These are phyloP conservation scores for Lomographa bimaculata DNA, from an alignment of 2,888 invertebrate species.

Conservation along the genomic window DNA sequence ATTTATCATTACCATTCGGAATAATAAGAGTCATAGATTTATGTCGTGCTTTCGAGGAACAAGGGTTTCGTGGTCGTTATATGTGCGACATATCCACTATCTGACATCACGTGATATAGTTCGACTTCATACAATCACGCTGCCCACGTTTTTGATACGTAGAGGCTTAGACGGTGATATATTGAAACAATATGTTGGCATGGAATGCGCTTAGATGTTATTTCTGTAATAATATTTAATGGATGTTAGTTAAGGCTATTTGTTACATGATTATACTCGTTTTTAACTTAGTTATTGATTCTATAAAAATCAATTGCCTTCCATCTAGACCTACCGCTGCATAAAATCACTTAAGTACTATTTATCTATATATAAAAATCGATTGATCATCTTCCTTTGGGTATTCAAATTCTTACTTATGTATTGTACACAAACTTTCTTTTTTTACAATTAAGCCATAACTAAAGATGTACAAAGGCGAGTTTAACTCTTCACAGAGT, in stretches of 20 bases:
- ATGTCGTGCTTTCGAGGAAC: constrained; percentile 64
- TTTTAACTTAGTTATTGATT: no score
- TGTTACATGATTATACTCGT: no score
- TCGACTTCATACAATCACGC: constrained; percentile 15
- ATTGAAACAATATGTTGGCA: constrained; percentile 22
- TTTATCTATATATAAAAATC: no score
- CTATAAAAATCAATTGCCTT: no score
- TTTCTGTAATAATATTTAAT: constrained; percentile 7
- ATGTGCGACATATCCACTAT: constrained; percentile 65
- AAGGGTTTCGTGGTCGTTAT: constrained; percentile 58
- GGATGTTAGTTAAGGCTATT: neutral
- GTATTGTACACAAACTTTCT: no score
- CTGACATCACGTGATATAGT: constrained; percentile 50
- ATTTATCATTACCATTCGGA: constrained; percentile 68
- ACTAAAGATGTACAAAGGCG: no score
- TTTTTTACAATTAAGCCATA: no score
- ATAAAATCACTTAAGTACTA: no score
- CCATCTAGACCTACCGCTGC: no score
- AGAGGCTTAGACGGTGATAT: constrained; percentile 27
- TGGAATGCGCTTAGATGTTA: constrained; percentile 10
- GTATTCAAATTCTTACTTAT: no score
- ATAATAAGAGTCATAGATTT: constrained; percentile 64
- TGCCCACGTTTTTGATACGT: constrained; percentile 31
- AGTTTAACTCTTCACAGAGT: no score
- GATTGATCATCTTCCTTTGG: no score